Conservation (phyloP, 2,888 invertebrate species). For the Drosophila mimetica region DNA sequence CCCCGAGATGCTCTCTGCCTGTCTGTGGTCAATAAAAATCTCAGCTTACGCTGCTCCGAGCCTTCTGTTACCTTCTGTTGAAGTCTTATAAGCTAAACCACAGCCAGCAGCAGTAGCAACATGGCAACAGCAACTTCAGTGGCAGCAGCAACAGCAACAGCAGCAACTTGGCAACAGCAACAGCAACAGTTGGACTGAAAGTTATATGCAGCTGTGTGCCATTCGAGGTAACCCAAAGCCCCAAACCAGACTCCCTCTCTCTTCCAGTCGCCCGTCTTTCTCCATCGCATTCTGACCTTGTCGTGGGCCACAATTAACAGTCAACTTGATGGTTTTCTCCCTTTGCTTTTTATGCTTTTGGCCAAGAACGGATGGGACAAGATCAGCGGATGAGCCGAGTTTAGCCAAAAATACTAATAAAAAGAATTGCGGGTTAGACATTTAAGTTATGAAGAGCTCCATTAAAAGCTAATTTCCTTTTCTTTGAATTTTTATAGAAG, state of each 20-base stretch:
- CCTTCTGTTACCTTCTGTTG: constrained; percentile 70
- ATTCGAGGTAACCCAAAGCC: constrained; percentile 39
- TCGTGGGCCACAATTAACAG: constrained; percentile 53
- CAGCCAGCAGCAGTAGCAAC: constrained; percentile 50
- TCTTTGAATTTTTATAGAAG: too few relatives aligned
- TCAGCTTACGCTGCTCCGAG: constrained; percentile 60
- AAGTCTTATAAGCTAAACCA: constrained; percentile 78
- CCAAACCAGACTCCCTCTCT: constrained; percentile 28
- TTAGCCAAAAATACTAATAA: constrained; percentile 25
- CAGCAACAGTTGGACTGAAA: constrained; percentile 75
- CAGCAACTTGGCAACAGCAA: constrained; percentile 57
- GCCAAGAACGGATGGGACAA: constrained; percentile 24
- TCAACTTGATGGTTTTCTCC: constrained; percentile 26
- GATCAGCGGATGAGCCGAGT: constrained; percentile 50
- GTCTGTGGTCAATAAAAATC: constrained; percentile 74
- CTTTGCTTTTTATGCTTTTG: constrained; percentile 2
- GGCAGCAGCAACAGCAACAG: constrained; percentile 14
- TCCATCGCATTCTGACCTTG: constrained; percentile 46
- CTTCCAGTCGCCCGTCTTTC: constrained; percentile 17
- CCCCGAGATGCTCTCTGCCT: constrained; percentile 56
- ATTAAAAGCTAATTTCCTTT: too few relatives aligned
- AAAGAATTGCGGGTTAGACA: constrained; percentile 26
- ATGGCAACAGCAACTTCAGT: constrained; percentile 42
- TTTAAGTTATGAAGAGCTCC: background rate
- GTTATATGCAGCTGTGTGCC: constrained; percentile 77